Percentiles rank a stretch among this genome's conserved stretches.
phyloP scores from a whole-genome alignment of 2,888 invertebrate genomes.

The Ormyrus thymus region DNA sequence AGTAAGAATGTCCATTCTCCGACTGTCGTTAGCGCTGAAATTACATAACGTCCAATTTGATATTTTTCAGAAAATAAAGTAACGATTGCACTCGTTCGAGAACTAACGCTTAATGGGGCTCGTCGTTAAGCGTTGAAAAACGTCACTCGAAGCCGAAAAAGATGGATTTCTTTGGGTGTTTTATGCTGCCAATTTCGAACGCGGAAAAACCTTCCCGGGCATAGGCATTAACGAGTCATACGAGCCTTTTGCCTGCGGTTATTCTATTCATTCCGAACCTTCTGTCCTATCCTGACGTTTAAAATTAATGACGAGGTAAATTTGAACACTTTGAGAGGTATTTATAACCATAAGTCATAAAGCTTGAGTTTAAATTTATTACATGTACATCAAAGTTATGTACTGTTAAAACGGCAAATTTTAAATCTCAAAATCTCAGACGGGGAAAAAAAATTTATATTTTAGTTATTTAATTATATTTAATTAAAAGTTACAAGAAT shows the following conservation, averaged over 20 bases:
- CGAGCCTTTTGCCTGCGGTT: conserved; percentile 19
- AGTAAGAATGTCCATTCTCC: no score
- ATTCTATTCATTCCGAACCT: neutral
- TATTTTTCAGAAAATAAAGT: neutral
- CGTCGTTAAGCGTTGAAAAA: conserved; percentile 4
- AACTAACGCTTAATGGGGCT: neutral
- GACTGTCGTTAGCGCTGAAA: neutral
- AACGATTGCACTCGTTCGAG: neutral
- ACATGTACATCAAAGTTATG: conserved; percentile 8
- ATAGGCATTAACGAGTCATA: conserved; percentile 1
- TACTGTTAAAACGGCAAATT: neutral
- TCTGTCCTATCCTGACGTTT: conserved; percentile 6
- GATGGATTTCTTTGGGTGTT: neutral
- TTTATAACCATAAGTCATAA: conserved; percentile 16
- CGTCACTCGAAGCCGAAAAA: neutral
- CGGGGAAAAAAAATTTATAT: no score
- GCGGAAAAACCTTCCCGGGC: neutral
- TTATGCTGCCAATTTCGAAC: conserved; percentile 7
- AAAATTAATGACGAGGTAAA: conserved; percentile 24
- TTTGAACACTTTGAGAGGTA: conserved; percentile 15
- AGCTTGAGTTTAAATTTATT: conserved; percentile 15
- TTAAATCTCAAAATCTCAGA: no score
- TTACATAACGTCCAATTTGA: conserved; percentile 16
- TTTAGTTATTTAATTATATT: no score
- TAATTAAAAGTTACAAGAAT: no score